Evolutionary conservation across 1,140 invertebrate species (phyloP).

Genomic region (Ceratosolen fusciceps): DNA sequence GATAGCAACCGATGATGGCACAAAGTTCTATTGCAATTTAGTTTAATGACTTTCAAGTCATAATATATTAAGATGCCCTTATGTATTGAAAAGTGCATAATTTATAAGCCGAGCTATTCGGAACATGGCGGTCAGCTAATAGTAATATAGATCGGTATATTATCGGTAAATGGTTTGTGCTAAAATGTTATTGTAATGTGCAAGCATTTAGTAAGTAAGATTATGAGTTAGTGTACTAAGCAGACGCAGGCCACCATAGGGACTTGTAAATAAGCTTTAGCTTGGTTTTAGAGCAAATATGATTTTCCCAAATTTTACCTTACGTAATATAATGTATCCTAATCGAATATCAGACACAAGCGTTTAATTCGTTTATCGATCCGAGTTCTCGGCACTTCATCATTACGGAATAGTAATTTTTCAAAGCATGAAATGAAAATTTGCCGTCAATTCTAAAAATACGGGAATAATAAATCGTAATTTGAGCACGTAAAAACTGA

Average conservation of each 20-base stretch:
- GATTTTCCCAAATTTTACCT: conserved; percentile 43
- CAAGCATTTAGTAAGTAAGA: conserved; percentile 39
- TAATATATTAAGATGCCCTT: neutral
- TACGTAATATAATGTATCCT: no score
- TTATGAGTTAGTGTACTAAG: conserved; percentile 26
- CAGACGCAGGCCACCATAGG: neutral
- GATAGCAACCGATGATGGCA: neutral
- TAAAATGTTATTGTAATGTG: conserved; percentile 43
- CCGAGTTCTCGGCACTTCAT: no score
- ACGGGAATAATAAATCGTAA: no score
- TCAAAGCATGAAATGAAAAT: no score
- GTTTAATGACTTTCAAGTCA: neutral
- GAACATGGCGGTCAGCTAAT: conserved; percentile 5
- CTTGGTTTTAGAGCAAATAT: conserved; percentile 30
- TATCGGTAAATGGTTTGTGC: conserved; percentile 31
- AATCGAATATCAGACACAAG: no score
- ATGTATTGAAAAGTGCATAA: neutral
- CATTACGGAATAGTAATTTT: no score
- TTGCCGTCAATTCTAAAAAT: no score
- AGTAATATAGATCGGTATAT: conserved; percentile 23
- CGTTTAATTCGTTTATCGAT: no score
- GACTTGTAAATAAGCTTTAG: conserved; percentile 5
- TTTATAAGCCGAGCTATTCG: conserved; percentile 16
- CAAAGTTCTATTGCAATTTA: neutral
- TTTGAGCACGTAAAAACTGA: no score